Conservation (phyloP, 1,140 invertebrate genomes). For the Drosophila sp. region DNA sequence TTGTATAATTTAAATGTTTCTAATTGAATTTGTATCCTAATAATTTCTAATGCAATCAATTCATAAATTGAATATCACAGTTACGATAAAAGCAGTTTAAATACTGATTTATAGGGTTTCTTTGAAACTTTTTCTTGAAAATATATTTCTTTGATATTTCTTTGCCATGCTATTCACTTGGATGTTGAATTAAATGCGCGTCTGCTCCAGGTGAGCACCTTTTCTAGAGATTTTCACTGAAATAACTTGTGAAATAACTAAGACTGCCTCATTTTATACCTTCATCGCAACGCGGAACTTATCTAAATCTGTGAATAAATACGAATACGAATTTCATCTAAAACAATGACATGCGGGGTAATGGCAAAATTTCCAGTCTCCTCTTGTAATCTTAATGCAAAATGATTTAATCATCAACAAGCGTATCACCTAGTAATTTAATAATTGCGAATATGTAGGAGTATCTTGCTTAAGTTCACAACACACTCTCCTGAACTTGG, state of each 20-base stretch:
- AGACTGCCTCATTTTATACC: slow-evolving; percentile 48
- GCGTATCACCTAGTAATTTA: not conserved
- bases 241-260: slow-evolving; percentile 53
- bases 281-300: slow-evolving; percentile 1
- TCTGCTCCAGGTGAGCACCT: slow-evolving; percentile 4
- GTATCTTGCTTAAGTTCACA: not conserved
- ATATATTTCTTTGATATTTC: slow-evolving; percentile 36
- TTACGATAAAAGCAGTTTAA: not conserved
- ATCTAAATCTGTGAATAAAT: slow-evolving; percentile 68
- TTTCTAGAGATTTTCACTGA: slow-evolving; percentile 8
- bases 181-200: not conserved
- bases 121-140: slow-evolving; percentile 55
- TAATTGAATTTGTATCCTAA: not conserved
- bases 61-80: slow-evolving; percentile 61
- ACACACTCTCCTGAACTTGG: slow-evolving; percentile 7
- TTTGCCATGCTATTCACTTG: slow-evolving; percentile 61
- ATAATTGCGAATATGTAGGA: slow-evolving; percentile 2
- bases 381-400: slow-evolving; percentile 5
- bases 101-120: not conserved
- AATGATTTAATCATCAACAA: not conserved
- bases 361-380: not conserved
- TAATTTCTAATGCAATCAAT: not conserved
- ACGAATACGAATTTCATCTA: slow-evolving; percentile 47
- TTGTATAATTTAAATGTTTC: not conserved
- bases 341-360: slow-evolving; percentile 11